Percentiles rank a stretch among this genome's conserved stretches.
Conservation (phyloP, 2,113 vertebrate species). For the Podarcis raffonei region DNA sequence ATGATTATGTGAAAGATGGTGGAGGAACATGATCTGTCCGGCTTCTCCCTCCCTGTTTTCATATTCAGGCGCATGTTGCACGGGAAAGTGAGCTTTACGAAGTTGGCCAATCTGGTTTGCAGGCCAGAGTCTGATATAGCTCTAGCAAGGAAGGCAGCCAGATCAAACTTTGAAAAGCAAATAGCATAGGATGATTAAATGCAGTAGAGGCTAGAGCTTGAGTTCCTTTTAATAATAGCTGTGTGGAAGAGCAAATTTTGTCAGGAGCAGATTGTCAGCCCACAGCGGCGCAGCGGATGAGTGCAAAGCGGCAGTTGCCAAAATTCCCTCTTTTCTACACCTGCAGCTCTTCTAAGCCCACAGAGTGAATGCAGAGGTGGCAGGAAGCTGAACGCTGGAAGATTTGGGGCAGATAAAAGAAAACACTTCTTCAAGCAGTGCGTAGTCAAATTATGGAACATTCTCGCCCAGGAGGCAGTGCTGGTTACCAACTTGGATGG, state of each 20-base stretch:
- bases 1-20: neutral
- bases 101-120: neutral
- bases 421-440: too few species aligned
- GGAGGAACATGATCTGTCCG: neutral
- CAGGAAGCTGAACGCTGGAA: neutral
- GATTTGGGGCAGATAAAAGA: too few species aligned
- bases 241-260: neutral
- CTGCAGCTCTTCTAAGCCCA: neutral
- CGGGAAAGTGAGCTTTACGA: neutral
- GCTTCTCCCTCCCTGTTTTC: neutral
- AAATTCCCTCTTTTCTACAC: neutral
- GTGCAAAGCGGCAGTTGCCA: neutral
- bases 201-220: neutral
- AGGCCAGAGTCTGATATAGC: neutral
- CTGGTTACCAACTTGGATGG: too few species aligned
- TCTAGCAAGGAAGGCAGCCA: neutral
- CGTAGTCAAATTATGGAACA: too few species aligned
- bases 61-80: neutral
- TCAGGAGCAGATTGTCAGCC: neutral
- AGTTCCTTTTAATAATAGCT: neutral
- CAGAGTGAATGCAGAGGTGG: neutral
- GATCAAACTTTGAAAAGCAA: slow-evolving; percentile 12
- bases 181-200: neutral
- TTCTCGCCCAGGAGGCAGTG: too few species aligned
- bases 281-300: neutral